Percentiles rank a stretch among this genome's conserved stretches.
phyloP scores from a whole-genome alignment of 1,140 invertebrate species.

The Stegodyphus mimosarum region DNA sequence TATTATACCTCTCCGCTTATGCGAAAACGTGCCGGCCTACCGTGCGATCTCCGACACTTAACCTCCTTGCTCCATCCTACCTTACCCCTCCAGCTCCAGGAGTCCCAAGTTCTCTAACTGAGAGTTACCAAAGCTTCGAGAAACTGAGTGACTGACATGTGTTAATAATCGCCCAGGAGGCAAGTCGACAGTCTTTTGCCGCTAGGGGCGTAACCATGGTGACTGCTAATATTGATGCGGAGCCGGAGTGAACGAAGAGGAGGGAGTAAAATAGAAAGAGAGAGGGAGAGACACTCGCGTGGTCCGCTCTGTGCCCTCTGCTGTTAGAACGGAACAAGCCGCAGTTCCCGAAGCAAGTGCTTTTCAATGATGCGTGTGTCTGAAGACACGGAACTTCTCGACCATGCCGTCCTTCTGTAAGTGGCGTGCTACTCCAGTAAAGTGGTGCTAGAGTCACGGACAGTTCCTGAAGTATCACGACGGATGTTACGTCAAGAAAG shows the following conservation, averaged over 20 bases:
- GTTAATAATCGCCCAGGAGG: conserved; percentile 59
- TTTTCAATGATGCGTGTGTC: not conserved
- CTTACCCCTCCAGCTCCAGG: not conserved
- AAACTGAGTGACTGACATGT: conserved; percentile 51
- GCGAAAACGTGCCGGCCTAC: too few relatives aligned
- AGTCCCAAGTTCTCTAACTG: not conserved
- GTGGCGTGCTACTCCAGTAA: not conserved
- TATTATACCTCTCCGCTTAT: too few relatives aligned
- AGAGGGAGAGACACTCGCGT: conserved; percentile 6
- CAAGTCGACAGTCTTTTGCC: conserved; percentile 54
- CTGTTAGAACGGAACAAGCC: conserved; percentile 25
- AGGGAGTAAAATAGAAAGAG: conserved; percentile 10
- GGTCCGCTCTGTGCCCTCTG: conserved; percentile 7
- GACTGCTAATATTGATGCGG: conserved; percentile 58
- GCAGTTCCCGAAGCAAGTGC: conserved; percentile 10
- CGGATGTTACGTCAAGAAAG: not conserved
- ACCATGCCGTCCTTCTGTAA: not conserved
- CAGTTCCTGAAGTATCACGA: not conserved
- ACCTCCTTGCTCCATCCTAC: not conserved
- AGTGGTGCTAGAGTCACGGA: not conserved
- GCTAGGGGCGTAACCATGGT: conserved; percentile 59
- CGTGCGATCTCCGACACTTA: too few relatives aligned
- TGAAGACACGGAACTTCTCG: conserved; percentile 4
- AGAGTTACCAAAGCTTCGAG: not conserved
- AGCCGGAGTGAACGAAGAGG: conserved; percentile 11